These are phyloP conservation scores for Melinaea menophilus DNA, from an alignment of 2,888 invertebrate species.

Conservation along the genomic window DNA sequence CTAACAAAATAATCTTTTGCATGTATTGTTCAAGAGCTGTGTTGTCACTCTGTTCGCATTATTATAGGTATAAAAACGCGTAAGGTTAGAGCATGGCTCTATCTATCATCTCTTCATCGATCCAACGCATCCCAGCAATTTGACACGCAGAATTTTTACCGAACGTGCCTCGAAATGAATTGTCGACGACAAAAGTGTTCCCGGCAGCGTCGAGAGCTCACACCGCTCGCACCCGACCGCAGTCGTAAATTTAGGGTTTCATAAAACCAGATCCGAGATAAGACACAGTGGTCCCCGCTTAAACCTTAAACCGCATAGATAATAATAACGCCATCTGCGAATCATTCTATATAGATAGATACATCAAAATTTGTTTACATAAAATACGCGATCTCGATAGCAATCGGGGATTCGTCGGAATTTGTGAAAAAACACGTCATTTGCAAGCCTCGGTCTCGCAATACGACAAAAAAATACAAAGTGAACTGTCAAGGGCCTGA, in stretches of 20 bases:
- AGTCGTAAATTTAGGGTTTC: constrained; percentile 79
- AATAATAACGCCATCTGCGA: constrained; percentile 76
- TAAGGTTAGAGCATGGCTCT: constrained; percentile 21
- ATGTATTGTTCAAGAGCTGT: no score
- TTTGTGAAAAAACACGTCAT: constrained; percentile 55
- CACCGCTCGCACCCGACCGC: constrained; percentile 69
- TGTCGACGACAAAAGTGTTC: constrained; percentile 74
- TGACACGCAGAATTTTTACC: constrained; percentile 70
- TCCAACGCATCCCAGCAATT: constrained; percentile 56
- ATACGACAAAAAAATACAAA: constrained; percentile 60
- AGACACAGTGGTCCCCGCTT: constrained; percentile 77
- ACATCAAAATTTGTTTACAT: constrained; percentile 74
- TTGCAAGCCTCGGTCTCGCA: constrained; percentile 53
- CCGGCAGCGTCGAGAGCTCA: constrained; percentile 69
- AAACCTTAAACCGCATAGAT: constrained; percentile 66
- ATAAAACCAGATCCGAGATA: constrained; percentile 78
- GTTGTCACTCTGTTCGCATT: no score
- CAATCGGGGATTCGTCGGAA: constrained; percentile 67
- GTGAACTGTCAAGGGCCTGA: constrained; percentile 67
- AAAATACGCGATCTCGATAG: constrained; percentile 69
- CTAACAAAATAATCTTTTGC: no score
- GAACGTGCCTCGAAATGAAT: constrained; percentile 73
- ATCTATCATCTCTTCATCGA: constrained; percentile 44
- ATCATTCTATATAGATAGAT: constrained; percentile 55
- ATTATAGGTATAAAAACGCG: no score